Evolutionary conservation across 2,113 vertebrate genomes (phyloP).

Genomic region (Oreamnos americanus): DNA sequence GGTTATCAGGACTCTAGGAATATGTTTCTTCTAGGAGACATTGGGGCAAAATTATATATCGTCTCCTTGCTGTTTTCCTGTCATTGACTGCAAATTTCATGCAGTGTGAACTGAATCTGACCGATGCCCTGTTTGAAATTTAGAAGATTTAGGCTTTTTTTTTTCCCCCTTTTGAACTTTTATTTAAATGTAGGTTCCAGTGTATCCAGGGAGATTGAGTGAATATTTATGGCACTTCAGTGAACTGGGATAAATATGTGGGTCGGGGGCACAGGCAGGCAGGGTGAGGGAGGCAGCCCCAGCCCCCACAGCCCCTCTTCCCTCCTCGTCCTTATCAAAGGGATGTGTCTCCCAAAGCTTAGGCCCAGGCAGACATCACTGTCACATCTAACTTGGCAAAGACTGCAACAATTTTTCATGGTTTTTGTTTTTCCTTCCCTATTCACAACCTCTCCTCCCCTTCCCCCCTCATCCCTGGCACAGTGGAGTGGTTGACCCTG

Average conservation of each 20-base stretch:
- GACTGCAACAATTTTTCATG: background rate
- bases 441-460: background rate
- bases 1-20: background rate
- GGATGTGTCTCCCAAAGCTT: background rate
- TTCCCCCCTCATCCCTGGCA: fast-evolving
- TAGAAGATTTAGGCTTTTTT: background rate
- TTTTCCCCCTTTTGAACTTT: background rate
- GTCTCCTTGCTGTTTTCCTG: background rate
- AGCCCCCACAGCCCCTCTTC: background rate
- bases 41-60: background rate
- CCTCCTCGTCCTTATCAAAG: background rate
- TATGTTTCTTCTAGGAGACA: background rate
- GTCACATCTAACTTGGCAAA: background rate
- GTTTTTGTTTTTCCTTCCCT: background rate
- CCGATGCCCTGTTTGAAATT: background rate
- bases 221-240: background rate
- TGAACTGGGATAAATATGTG: background rate
- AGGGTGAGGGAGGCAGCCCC: background rate
- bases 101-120: background rate
- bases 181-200: background rate
- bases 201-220: background rate
- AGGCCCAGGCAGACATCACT: background rate
- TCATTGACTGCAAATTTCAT: background rate
- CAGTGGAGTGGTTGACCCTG: background rate
- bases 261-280: background rate